Base-by-base conservation (phyloP, 2,113 vertebrate species). In the Meles meles region DNA sequence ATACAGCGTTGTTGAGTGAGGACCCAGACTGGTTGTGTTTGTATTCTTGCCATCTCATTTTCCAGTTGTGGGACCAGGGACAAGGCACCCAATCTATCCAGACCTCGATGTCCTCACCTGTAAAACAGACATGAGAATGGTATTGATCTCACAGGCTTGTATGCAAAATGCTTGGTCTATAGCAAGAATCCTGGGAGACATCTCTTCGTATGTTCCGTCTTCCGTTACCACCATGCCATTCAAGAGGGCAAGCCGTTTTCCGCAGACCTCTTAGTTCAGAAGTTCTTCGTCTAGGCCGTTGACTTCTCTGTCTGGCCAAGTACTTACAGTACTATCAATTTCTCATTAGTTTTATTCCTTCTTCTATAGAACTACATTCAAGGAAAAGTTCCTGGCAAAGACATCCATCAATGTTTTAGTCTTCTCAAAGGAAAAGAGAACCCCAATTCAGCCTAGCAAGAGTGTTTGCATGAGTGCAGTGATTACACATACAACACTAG, bases 391-490 rank as follows among this genome's bases (percentile, higher is more conserved):
- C 76, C 76, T 77, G 11, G 14, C 49, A 84, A 82, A 94, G 29
- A 57, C 79, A 67, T 29, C 1, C 0, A 44, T 31, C 1, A 0
- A 44, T 88, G 59, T 63, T 80, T 71, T 49, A 69, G 23, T 44
- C 61, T 96, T 79, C 61, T 93, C 55, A 49, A 63, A 96, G 88
- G 23, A 69, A 95, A 90, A 71, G 25, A 87, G 55, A 84, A 84
- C 2, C 71, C 23, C 57, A 91, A 67, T n/a, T 91, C 11, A 95
- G 23, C 44, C 5, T 37, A 94, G 63, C 59, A 88, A 90, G 57
- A 61, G 39, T 7, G 74, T 31, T 49, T 47, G 7, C 25, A 6
- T 49, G 10, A 17, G 74, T 88, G 77, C 52, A 95, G 81, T 39
- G 71, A 44, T 71, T 85, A 74, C 10, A 8, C 5, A 10, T 25